Base-by-base conservation (phyloP, 2,888 invertebrate species). In the Minunthozetes semirufus region DNA sequence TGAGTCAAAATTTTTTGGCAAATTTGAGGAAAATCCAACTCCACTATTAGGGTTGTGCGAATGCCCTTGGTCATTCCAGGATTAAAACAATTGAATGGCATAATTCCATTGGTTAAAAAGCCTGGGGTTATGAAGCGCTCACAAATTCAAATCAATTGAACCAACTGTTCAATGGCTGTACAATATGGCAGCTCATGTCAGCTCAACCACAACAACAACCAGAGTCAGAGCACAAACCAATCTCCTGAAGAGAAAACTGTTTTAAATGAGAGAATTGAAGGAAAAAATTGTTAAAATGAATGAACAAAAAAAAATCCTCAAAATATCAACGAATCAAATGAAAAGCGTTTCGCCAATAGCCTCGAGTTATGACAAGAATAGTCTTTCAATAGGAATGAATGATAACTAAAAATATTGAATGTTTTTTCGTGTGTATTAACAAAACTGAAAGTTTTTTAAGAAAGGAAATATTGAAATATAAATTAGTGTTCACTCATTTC, bases 61-160 rank as follows among this genome's bases (percentile, higher is more conserved):
- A 33, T 33, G 42, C 42, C 42, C 42, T 42, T 4, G 42, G 42
- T 42, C 11, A 42, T 42, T n/a, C 8, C 25, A 61, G 5, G 25
- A 56, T 19, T 19, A 22, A 25, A 11, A 56, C 56, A 56, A 56
- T 56, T 25, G 56, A 22, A n/a, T n/a, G n/a, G n/a, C 6, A 4
- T 33, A 27, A 27, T 63, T 63, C 33, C 25, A 63, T 27, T 25
- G 33, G 22, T 56, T 25, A 63, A 29, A 17, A 63, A 63, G 63
- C 63, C 63, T 63, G 9, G 13, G 63, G 63, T 33, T 63, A 63
- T 63, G 63, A 17, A 17, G 33, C 19, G 17, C 19, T 56, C 17
- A 27, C 63, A 27, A 63, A 63, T 63, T 63, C 63, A 63, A 63
- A 63, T 33, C 63, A 63, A 63, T 63, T 63, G 33, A 63, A 15